A percentile compares a stretch with the other conserved stretches of the same genome.
phyloP scores from a whole-genome alignment of 2,888 invertebrate genomes.

The Nomada flava region DNA sequence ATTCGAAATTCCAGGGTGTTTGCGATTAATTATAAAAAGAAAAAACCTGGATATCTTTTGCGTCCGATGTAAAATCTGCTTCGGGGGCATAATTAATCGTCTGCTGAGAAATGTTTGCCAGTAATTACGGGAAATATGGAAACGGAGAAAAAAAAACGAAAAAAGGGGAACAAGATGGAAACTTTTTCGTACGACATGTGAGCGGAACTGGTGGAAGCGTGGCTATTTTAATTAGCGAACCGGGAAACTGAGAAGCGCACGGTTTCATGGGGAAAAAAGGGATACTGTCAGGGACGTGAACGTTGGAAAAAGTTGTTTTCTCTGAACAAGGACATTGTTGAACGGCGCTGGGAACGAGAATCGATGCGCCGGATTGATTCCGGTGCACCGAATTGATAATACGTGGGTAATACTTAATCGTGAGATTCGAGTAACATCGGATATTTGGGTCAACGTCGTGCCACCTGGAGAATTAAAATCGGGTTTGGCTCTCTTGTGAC shows the following conservation, averaged over 20 bases:
- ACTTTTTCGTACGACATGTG: not conserved
- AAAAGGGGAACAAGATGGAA: too few species aligned
- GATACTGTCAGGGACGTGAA: not conserved
- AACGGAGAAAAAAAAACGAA: not conserved
- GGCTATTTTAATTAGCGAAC: conserved; percentile 10
- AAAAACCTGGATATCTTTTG: not conserved
- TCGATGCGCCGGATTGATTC: not conserved
- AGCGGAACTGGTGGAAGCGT: not conserved
- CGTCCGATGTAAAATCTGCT: not conserved
- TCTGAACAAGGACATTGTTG: not conserved
- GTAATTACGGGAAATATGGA: not conserved
- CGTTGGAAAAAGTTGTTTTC: not conserved
- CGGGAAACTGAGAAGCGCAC: not conserved
- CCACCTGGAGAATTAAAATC: not conserved
- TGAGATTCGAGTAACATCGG: conserved; percentile 11
- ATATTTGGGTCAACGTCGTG: conserved; percentile 3
- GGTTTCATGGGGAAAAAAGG: too few species aligned
- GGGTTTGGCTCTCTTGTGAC: not conserved
- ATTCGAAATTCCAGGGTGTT: not conserved
- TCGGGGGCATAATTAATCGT: not conserved
- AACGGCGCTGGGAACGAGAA: not conserved
- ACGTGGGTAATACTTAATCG: conserved; percentile 10
- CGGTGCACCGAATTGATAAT: not conserved
- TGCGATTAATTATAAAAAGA: conserved; percentile 9
- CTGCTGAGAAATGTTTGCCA: not conserved